These are phyloP conservation scores for Drosophila micromelanica DNA, from an alignment of 1,140 invertebrate species.

Conservation along the genomic window DNA sequence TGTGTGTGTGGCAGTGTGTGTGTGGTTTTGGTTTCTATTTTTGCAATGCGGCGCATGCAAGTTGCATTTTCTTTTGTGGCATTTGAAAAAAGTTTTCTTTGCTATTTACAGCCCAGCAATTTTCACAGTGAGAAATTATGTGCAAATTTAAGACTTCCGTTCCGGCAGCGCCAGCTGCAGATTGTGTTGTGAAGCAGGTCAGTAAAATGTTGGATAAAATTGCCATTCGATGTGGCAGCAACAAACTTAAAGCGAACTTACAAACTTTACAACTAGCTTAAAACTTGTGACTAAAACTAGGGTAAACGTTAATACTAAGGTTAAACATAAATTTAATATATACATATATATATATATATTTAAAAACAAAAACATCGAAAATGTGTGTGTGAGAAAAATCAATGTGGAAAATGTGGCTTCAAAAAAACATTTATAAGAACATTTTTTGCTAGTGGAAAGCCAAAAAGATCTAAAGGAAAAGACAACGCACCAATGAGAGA, in stretches of 20 bases:
- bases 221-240: constrained; percentile 1
- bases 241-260: constrained; percentile 34
- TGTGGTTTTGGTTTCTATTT: constrained; percentile 42
- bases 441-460: constrained; percentile 42
- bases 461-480: constrained; percentile 68
- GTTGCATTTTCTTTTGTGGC: constrained; percentile 44
- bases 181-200: constrained; percentile 7
- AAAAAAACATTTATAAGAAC: constrained; percentile 41
- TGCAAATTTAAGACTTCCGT: constrained; percentile 41
- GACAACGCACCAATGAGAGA: constrained; percentile 82
- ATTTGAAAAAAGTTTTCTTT: constrained; percentile 41
- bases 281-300: constrained; percentile 8
- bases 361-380: background rate
- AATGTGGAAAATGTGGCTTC: constrained; percentile 11
- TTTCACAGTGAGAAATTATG: constrained; percentile 33
- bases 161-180: constrained; percentile 1
- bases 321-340: background rate
- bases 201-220: background rate
- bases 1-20: constrained; percentile 21
- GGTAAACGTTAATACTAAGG: background rate
- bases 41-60: constrained; percentile 53
- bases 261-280: constrained; percentile 20
- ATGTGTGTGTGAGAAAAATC: too few relatives aligned
- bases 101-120: constrained; percentile 18
- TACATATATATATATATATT: background rate